Evolutionary conservation across 2,113 vertebrate genomes (phyloP).

Genomic region (Campylomormyrus numenius): DNA sequence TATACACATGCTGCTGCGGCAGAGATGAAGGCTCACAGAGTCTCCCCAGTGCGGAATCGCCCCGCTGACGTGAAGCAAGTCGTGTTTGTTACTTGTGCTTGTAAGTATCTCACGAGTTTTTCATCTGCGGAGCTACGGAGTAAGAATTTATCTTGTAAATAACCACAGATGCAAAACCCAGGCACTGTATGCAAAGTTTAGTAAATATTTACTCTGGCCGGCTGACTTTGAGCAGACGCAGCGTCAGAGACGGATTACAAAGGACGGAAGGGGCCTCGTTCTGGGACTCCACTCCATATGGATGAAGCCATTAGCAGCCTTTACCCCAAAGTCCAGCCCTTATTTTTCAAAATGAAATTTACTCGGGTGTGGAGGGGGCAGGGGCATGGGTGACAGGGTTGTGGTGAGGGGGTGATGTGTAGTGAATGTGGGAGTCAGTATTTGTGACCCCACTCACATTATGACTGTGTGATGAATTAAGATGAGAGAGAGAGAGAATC

Average conservation of each 20-base stretch:
- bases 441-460: not conserved
- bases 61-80: not conserved
- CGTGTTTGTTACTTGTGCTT: not conserved
- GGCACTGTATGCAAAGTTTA: not conserved
- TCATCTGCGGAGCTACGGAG: not conserved
- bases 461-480: not conserved
- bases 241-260: not conserved
- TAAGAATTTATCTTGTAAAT: not conserved
- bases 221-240: not conserved
- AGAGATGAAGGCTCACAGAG: not conserved
- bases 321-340: not conserved
- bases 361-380: not conserved
- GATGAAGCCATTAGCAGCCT: not conserved
- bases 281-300: not conserved
- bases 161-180: not conserved
- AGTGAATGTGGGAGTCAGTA: not conserved
- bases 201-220: conserved; percentile 3
- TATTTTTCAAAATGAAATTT: conserved; percentile 10
- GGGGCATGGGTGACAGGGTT: not conserved
- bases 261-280: not conserved
- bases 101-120: not conserved
- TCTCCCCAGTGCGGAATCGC: not conserved
- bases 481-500: not conserved
- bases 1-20: not conserved
- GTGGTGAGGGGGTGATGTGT: not conserved